Base-by-base conservation (phyloP, 2,797 vertebrate species). In the Enteromius treurensis region DNA sequence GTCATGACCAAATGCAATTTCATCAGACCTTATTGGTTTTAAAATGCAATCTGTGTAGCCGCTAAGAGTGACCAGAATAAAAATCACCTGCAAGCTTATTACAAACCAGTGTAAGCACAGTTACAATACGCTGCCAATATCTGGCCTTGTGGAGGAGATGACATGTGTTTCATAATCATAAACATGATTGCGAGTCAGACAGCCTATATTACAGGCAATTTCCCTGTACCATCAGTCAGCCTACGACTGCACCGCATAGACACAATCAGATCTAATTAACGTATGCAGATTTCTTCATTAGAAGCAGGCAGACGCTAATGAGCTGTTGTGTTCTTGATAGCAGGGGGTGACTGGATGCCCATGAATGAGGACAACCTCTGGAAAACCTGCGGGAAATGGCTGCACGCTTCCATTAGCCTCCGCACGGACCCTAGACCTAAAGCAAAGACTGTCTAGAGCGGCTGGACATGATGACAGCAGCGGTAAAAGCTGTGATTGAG, bases 271-370 rank as follows among this genome's bases (percentile, higher is more conserved):
- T 86, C 75, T 88, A 89, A 89, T 89, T 88, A 87, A 85, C 80
- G 84, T 86, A 89, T 88, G 88, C 87, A 86, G 80, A 89, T 83
- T 87, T 62, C 80, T 87, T 88, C 88, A 89, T 89, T 89, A 89
- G 85, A 87, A 86, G 62, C 85, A 88, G 82, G 86, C 86, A 87
- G 80, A 64, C 37, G 29, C 85, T 88, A 89, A 89, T 85, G 88
- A 87, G 84, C 84, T 84, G 82, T 84, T 86, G 88, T 87, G 79
- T 84, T 86, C 79, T 81, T 87, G 86, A 86, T 83, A 82, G 82
- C 68, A 29, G 82, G 51, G 65, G 64, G 78, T 40, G 77, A 70
- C 34, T 73, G 77, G 77, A 87, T 73, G 82, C 80, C 58, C 3
- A 5, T 60, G 84, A 88, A 83, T 40, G 47, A 85, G 69, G 80